Conservation (phyloP, 2,888 invertebrate genomes). For the Drosophila leonis region DNA sequence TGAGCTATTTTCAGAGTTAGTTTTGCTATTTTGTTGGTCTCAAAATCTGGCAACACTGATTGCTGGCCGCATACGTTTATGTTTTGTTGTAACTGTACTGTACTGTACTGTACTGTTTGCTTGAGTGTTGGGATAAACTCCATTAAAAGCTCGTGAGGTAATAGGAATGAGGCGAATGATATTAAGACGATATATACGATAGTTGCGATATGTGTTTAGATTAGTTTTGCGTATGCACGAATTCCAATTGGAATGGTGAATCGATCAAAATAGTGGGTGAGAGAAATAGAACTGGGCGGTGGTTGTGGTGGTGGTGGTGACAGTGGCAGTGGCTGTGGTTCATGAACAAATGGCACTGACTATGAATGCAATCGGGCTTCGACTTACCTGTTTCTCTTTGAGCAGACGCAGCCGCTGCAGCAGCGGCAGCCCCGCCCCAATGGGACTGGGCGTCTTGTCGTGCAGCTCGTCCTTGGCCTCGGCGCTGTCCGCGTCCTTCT, state of each 20-base stretch:
- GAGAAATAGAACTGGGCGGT: constrained; percentile 27
- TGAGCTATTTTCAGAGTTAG: no score
- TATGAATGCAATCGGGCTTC: constrained; percentile 6
- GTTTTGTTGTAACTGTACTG: constrained; percentile 23
- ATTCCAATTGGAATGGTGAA: constrained; percentile 27
- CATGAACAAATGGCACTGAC: constrained; percentile 25
- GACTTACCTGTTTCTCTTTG: constrained; percentile 92
- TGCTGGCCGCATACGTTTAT: constrained; percentile 8
- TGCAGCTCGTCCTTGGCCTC: constrained; percentile 86
- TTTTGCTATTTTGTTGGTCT: no score
- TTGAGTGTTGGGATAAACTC: constrained; percentile 42
- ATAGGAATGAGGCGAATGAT: constrained; percentile 16
- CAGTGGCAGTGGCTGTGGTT: constrained; percentile 6
- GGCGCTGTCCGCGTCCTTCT: constrained; percentile 87
- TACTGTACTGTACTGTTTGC: constrained; percentile 33
- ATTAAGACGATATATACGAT: constrained; percentile 15
- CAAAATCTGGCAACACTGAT: no score
- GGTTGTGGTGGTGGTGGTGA: constrained; percentile 2
- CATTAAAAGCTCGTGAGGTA: constrained; percentile 60
- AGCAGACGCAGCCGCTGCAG: constrained; percentile 91
- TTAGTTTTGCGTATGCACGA: constrained; percentile 24
- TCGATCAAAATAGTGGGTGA: constrained; percentile 24
- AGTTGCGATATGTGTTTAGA: constrained; percentile 14
- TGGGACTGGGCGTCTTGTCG: constrained; percentile 89
- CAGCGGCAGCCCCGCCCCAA: constrained; percentile 94